Base-by-base conservation (phyloP, 2,113 vertebrate genomes). In the Emydura subglobosa region DNA sequence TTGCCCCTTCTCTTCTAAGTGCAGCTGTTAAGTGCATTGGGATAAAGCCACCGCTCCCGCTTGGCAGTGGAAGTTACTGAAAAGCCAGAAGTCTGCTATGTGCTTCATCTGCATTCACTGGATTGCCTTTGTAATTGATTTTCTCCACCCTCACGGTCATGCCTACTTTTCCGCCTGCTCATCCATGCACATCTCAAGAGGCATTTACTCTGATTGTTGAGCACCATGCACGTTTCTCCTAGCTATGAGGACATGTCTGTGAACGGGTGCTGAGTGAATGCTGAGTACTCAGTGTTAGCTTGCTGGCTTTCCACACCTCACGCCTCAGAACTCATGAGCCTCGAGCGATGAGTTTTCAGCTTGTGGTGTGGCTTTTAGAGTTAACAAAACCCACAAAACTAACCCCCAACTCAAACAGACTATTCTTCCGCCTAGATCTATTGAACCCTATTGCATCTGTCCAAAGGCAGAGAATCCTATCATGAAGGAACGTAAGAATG, bases 41-140 rank as follows among this genome's bases (percentile, higher is more conserved):
- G 8, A 0, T 83, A 86, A 79, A 65, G 90, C 51, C 10, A 6
- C 2, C 5, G 16, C n/a, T 47, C 49, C 0, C 27, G 79, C 84
- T n/a, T 42, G n/a, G 11, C 59, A 81, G 34, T 14, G 53, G 82
- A 80, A 83, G 42, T 68, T 10, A 90, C 82, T 94, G 89, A 94
- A 91, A 93, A 94, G 81, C 79, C 96, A 91, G 85, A 39, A 88
- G 89, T 74, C 86, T 82, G 86, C 44, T 88, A 88, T 92, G 89
- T 94, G 89, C 91, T 95, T 91, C 94, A 88, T 97, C 96, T 92
- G 93, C 94, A 97, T 95, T 97, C 96, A 96, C 89, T 94, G 82
- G 82, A 93, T 93, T 96, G 90, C 85, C 88, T 94, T 93, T 86
- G 91, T 93, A 96, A 93, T 82, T 39, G 82, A 61, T 91, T 88